These are phyloP conservation scores for Sebastes baramenuke DNA, from an alignment of 2,797 vertebrate species.

Conservation along the genomic window DNA sequence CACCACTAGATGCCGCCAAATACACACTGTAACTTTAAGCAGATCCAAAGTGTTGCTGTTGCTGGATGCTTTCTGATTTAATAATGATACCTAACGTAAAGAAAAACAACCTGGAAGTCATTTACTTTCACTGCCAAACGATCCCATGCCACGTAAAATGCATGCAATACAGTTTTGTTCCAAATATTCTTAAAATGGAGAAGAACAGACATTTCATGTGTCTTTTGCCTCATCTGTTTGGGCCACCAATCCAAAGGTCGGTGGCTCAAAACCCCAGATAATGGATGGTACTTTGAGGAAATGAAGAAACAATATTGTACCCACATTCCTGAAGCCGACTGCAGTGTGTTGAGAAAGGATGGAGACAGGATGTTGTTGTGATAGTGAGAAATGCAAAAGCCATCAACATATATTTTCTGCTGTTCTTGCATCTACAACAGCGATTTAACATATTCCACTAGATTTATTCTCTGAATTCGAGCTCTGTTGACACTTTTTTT, in stretches of 20 bases:
- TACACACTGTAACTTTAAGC: too few species aligned
- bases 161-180: not conserved
- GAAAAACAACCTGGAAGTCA: not conserved
- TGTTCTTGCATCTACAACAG: not conserved
- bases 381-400: not conserved
- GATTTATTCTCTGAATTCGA: not conserved
- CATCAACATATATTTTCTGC: not conserved
- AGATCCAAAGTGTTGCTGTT: not conserved
- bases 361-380: not conserved
- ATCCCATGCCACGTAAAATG: not conserved
- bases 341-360: conserved; percentile 5
- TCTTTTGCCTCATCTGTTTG: not conserved
- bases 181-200: not conserved
- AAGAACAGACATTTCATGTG: not conserved
- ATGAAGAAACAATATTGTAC: conserved; percentile 39
- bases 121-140: not conserved
- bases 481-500: not conserved
- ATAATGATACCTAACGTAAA: not conserved
- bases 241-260: not conserved
- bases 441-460: not conserved
- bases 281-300: conserved; percentile 21
- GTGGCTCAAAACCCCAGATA: conserved; percentile 25
- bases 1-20: too few species aligned
- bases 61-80: not conserved
- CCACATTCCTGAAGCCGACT: conserved; percentile 26